These are phyloP conservation scores for Shargacucullia verbasci DNA, from an alignment of 2,888 invertebrate genomes.

Conservation along the genomic window DNA sequence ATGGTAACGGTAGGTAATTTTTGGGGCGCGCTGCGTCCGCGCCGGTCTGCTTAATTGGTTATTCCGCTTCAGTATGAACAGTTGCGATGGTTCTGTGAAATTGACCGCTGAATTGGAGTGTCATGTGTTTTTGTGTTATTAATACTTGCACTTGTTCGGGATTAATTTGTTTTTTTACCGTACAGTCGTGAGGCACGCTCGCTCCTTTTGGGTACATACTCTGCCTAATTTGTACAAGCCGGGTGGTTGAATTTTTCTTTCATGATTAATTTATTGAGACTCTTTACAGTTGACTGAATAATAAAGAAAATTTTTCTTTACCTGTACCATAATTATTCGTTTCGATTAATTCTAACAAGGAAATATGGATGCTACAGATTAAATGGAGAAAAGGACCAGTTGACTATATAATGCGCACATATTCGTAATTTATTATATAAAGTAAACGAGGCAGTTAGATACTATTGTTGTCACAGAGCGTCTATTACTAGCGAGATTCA, in stretches of 20 bases:
- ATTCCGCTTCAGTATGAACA: conserved; percentile 61
- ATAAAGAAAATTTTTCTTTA: no score
- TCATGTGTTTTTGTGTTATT: conserved; percentile 31
- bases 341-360: no score
- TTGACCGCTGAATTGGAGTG: conserved; percentile 39
- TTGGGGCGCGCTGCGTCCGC: conserved; percentile 61
- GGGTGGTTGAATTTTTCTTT: neutral
- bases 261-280: no score
- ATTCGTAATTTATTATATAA: no score
- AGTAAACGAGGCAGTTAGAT: no score
- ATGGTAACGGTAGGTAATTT: conserved; percentile 68
- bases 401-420: no score
- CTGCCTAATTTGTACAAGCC: neutral
- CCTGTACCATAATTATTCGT: no score
- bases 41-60: conserved; percentile 66
- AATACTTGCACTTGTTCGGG: conserved; percentile 38
- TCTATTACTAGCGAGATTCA: neutral
- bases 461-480: no score
- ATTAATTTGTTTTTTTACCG: conserved; percentile 27
- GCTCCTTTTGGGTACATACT: neutral
- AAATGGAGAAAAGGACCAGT: no score
- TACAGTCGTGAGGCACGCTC: conserved; percentile 29
- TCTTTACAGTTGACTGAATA: no score
- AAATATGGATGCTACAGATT: no score
- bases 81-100: conserved; percentile 45